These are phyloP conservation scores for Otocyon megalotis DNA, from an alignment of 2,113 vertebrate genomes.

Conservation along the genomic window DNA sequence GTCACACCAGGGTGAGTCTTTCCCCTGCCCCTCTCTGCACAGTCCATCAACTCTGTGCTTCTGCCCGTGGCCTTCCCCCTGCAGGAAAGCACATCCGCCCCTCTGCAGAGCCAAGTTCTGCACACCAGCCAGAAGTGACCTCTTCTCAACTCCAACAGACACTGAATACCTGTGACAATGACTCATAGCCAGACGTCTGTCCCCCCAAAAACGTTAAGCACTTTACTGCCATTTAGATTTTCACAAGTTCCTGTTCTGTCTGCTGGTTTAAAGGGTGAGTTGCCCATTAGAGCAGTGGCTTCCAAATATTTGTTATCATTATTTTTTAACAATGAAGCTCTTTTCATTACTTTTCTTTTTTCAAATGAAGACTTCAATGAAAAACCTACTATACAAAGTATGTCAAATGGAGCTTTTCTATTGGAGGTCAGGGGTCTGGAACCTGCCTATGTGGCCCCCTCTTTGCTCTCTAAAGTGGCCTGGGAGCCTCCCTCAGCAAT, in stretches of 20 bases:
- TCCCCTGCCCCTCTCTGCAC: neutral
- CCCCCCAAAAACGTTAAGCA: neutral
- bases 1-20: neutral
- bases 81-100: neutral
- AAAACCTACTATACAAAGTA: neutral
- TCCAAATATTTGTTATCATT: neutral
- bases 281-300: neutral
- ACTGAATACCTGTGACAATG: neutral
- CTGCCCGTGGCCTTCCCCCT: too few species aligned
- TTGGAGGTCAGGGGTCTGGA: neutral
- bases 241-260: neutral
- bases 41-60: neutral
- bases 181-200: neutral
- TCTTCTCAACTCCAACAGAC: neutral
- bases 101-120: neutral
- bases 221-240: neutral
- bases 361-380: constrained; percentile 8
- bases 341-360: neutral
- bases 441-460: neutral
- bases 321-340: neutral
- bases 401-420: neutral
- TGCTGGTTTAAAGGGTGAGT: neutral
- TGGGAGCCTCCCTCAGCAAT: neutral
- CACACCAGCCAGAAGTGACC: neutral
- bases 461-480: neutral